phyloP scores from a whole-genome alignment of 2,888 invertebrate genomes.

The Dryomyza anilis region DNA sequence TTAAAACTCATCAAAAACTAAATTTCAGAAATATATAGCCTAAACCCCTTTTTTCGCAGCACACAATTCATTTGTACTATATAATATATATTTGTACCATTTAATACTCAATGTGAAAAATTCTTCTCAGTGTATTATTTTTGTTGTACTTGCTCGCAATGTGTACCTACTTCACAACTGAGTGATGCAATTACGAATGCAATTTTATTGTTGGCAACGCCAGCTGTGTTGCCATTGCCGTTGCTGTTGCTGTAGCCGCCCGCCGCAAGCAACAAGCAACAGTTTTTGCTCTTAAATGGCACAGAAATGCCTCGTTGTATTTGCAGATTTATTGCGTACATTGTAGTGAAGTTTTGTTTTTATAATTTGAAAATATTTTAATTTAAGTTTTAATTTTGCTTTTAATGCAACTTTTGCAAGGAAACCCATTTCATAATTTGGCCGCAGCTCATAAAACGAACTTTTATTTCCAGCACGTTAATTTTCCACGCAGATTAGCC shows the following conservation, averaged over 20 bases:
- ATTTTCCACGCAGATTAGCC: conserved; percentile 13
- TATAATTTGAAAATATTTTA: too few relatives aligned
- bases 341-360: too few relatives aligned
- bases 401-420: too few relatives aligned
- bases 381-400: too few relatives aligned
- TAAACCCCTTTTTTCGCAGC: too few relatives aligned
- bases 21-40: too few relatives aligned
- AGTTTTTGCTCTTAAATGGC: background rate
- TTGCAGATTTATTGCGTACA: background rate
- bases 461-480: background rate
- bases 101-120: too few relatives aligned
- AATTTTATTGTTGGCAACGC: conserved; percentile 16
- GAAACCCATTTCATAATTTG: too few relatives aligned
- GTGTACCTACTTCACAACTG: conserved; percentile 10
- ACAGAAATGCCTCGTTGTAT: background rate
- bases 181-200: conserved; percentile 23
- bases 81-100: too few relatives aligned
- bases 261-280: background rate
- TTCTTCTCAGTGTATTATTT: conserved; percentile 30
- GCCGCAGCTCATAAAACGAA: too few relatives aligned
- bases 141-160: conserved; percentile 15
- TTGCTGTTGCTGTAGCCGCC: background rate
- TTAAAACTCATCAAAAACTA: too few relatives aligned
- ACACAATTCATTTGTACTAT: too few relatives aligned
- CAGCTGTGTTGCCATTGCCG: background rate